These are phyloP conservation scores for Babyrousa celebensis DNA, from an alignment of 2,797 vertebrate species.

Conservation along the genomic window DNA sequence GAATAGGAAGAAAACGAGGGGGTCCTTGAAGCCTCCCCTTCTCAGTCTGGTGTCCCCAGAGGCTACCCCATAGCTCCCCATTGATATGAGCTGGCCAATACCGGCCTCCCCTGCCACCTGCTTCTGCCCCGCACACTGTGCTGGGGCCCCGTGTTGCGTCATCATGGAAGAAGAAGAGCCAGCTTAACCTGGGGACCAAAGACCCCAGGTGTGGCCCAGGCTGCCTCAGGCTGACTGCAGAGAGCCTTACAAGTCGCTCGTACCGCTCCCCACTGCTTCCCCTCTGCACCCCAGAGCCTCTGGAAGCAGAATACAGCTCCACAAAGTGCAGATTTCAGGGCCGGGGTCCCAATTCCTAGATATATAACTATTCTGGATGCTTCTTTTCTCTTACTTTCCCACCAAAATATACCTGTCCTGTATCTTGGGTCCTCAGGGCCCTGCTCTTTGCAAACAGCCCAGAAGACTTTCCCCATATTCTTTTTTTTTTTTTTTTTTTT, in stretches of 20 bases:
- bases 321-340: neutral
- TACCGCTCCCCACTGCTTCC: neutral
- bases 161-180: neutral
- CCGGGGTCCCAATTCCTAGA: neutral
- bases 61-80: too few relatives aligned
- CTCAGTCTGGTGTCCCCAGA: neutral
- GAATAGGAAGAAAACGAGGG: neutral
- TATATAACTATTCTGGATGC: neutral
- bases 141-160: neutral
- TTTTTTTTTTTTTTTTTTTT: neutral
- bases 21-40: neutral
- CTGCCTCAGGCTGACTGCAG: neutral
- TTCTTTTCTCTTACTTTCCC: neutral
- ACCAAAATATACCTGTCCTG: neutral
- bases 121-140: accelerated
- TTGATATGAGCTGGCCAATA: accelerated
- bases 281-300: neutral
- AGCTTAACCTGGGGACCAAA: neutral
- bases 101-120: neutral
- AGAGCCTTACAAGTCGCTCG: neutral
- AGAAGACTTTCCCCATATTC: neutral
- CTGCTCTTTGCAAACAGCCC: neutral
- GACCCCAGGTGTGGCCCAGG: neutral
- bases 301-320: neutral
- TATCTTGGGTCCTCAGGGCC: neutral